Evolutionary conservation across 2,888 invertebrate genomes (phyloP).

Genomic region (Keiferia lycopersicella): DNA sequence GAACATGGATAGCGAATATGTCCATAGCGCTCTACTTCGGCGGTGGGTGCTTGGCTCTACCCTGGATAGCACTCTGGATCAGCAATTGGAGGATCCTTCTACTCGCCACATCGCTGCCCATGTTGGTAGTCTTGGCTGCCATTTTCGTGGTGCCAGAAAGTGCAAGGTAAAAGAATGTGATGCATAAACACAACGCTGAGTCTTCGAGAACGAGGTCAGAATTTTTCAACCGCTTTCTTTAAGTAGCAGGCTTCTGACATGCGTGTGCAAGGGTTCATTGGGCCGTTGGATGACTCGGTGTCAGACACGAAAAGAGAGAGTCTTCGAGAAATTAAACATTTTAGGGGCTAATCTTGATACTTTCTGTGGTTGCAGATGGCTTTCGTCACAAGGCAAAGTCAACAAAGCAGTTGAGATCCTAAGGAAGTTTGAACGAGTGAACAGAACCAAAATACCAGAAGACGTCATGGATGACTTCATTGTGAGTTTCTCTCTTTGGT

Average conservation of each 20-base stretch:
- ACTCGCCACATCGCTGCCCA: constrained; percentile 66
- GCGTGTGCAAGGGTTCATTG: no score
- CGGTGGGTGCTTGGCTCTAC: constrained; percentile 64
- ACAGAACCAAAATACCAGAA: constrained; percentile 69
- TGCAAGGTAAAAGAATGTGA: constrained; percentile 54
- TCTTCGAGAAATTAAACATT: no score
- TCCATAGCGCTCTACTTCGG: constrained; percentile 77
- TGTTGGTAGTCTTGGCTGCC: constrained; percentile 55
- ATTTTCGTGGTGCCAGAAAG: constrained; percentile 73
- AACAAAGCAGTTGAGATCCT: constrained; percentile 67
- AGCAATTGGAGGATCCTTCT: constrained; percentile 68
- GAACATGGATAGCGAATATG: constrained; percentile 76
- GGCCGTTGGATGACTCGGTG: no score
- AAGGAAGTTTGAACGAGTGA: constrained; percentile 66
- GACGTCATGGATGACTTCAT: constrained; percentile 74
- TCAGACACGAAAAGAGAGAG: no score
- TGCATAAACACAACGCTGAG: background rate
- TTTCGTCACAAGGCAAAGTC: constrained; percentile 63
- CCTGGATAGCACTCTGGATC: constrained; percentile 74
- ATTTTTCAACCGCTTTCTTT: no score
- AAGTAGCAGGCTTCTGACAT: no score
- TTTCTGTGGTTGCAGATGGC: constrained; percentile 58
- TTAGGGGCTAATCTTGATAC: no score
- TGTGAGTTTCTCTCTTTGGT: constrained; percentile 47
- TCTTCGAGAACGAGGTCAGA: background rate